Base-by-base conservation (phyloP, 2,113 vertebrate genomes). In the Noctilio leporinus region DNA sequence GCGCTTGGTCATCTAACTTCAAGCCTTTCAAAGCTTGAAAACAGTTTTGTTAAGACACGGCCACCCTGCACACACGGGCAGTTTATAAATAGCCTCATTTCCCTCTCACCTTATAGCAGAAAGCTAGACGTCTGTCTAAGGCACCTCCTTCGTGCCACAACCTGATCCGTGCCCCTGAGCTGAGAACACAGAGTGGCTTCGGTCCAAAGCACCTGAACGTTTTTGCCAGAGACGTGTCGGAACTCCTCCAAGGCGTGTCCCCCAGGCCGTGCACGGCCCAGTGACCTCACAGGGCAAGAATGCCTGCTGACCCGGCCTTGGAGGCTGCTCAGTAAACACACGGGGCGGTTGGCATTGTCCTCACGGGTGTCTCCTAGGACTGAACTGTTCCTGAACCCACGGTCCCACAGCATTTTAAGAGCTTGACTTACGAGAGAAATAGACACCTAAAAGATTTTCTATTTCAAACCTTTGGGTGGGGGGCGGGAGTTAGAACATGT, bases 201-300 rank as follows among this genome's bases (percentile, higher is more conserved):
- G 96, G 91, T 97, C 97, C 97, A 95, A 64, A 86, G 85, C 95
- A 98, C 98, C 97, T 98, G 94, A 96, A 67, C 7, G 43, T 86
- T 96, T 98, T 97, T 97, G 97, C 97, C 96, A 97, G 96, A 97
- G 97, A 97, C 96, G 87, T 98, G 98, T 98, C 97, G 98, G 95
- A 95, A 98, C 97, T 95, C 95, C 95, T 94, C 87, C 95, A 92
- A 96, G 97, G n/a, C n/a, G n/a, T n/a, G n/a, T n/a, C n/a, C n/a
- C n/a, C n/a, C n/a, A n/a, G n/a, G n/a, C n/a, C n/a, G n/a, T n/a
- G n/a, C n/a, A n/a, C n/a, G n/a, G n/a, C n/a, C 45, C 0, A 0
- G 45, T 98, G 98, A 98, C 96, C 96, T 98, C 98, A 98, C 90
- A 94, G 59, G 51, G 94, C 67, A 98, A 96, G 95, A 78, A 98